A percentile compares a stretch with the other conserved stretches of the same genome.
Conservation (phyloP, 2,888 invertebrate species). For the Himalopsyche japonica region DNA sequence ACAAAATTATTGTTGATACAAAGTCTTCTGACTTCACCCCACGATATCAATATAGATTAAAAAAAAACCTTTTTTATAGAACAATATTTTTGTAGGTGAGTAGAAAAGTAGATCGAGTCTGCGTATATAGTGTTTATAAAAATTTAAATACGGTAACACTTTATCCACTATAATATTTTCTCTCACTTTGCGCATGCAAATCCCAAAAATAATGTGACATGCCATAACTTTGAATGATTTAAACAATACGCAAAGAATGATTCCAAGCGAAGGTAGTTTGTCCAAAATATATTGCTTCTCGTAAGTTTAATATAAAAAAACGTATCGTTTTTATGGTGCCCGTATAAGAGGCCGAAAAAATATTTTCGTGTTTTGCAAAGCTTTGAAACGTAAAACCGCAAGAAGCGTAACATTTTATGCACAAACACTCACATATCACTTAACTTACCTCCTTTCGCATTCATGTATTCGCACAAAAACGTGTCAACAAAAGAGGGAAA, state of each 20-base stretch:
- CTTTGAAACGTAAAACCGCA: slow-evolving; percentile 32
- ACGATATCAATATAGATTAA: no score
- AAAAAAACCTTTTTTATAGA: background rate
- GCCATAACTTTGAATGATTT: background rate
- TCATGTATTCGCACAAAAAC: slow-evolving; percentile 36
- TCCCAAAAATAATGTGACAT: background rate
- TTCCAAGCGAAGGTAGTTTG: background rate
- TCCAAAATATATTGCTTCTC: background rate
- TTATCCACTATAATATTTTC: background rate
- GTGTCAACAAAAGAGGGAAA: slow-evolving; percentile 35
- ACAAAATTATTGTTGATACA: no score
- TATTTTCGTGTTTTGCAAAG: slow-evolving; percentile 12
- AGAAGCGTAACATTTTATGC: slow-evolving; percentile 34
- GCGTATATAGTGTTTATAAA: background rate
- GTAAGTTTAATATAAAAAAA: background rate
- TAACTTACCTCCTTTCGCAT: slow-evolving; percentile 36
- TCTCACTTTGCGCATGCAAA: background rate
- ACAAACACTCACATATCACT: slow-evolving; percentile 39
- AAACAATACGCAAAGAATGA: background rate
- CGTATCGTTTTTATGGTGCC: background rate
- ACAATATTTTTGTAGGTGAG: background rate
- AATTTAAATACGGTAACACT: background rate
- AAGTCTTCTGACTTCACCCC: no score
- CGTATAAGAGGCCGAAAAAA: background rate
- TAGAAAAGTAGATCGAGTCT: background rate